A percentile compares a stretch with the other conserved stretches of the same genome.
Conservation (phyloP, 2,113 vertebrate species). For the Amphilophus citrinellus region DNA sequence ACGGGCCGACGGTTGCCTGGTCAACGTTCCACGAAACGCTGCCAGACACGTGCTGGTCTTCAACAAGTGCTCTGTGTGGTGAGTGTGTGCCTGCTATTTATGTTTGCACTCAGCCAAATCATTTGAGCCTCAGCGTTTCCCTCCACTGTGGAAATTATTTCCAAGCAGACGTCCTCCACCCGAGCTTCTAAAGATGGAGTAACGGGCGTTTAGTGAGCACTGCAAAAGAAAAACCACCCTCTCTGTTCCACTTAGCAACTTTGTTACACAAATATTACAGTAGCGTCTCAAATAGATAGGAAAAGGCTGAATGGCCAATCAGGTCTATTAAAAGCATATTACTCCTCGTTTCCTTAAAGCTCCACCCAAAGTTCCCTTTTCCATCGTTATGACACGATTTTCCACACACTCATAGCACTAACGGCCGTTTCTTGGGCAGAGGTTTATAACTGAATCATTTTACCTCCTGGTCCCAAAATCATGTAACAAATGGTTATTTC, state of each 20-base stretch:
- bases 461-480: neutral
- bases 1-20: slow-evolving; percentile 56
- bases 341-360: slow-evolving; percentile 24
- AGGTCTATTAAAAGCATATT: slow-evolving; percentile 27
- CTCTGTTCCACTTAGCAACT: slow-evolving; percentile 65
- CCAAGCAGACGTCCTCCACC: slow-evolving; percentile 43
- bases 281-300: slow-evolving; percentile 8
- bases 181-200: slow-evolving; percentile 61
- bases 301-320: neutral
- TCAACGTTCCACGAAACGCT: slow-evolving; percentile 79
- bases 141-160: slow-evolving; percentile 59
- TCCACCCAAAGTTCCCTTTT: slow-evolving; percentile 28
- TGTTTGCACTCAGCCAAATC: slow-evolving; percentile 34
- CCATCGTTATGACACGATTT: neutral
- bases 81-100: slow-evolving; percentile 28
- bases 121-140: slow-evolving; percentile 74
- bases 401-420: neutral
- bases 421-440: neutral
- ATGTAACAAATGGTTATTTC: neutral
- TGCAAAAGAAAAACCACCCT: slow-evolving; percentile 34
- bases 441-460: neutral
- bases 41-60: slow-evolving; percentile 54
- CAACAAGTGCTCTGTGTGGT: slow-evolving; percentile 55
- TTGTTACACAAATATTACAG: slow-evolving; percentile 61
- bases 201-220: slow-evolving; percentile 35